Evolutionary conservation across 2,797 vertebrate genomes (phyloP).

Genomic region (Rhinoraja longicauda): DNA sequence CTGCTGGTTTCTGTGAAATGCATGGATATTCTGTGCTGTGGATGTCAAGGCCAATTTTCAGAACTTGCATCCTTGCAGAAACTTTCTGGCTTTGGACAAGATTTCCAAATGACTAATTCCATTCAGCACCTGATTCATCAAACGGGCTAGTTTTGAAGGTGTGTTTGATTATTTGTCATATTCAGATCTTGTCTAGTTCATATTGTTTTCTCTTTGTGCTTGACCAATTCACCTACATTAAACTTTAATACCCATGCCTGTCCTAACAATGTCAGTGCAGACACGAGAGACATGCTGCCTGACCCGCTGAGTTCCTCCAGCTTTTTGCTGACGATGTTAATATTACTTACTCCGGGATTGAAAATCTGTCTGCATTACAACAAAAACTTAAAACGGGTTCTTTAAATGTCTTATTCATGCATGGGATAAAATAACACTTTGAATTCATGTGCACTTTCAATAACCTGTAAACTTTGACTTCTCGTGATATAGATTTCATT

Average conservation of each 20-base stretch:
- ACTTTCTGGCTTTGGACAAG: background rate
- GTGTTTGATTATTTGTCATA: background rate
- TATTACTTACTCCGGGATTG: background rate
- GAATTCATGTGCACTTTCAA: background rate
- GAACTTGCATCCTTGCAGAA: background rate
- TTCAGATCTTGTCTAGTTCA: background rate
- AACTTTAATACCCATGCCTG: background rate
- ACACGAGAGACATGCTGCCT: no score
- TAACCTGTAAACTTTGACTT: background rate
- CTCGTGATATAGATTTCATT: background rate
- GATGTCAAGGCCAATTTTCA: background rate
- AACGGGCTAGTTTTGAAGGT: background rate
- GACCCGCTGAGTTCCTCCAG: no score
- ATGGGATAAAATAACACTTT: background rate
- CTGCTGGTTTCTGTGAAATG: background rate
- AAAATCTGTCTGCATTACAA: background rate
- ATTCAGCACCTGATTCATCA: background rate
- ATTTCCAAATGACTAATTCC: background rate
- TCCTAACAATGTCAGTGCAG: background rate
- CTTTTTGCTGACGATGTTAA: background rate
- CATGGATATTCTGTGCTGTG: background rate
- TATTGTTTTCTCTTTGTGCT: background rate
- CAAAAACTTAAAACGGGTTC: background rate
- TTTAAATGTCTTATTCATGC: background rate
- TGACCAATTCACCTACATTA: background rate